phyloP scores from a whole-genome alignment of 2,113 vertebrate genomes.

The Condylura cristata region DNA sequence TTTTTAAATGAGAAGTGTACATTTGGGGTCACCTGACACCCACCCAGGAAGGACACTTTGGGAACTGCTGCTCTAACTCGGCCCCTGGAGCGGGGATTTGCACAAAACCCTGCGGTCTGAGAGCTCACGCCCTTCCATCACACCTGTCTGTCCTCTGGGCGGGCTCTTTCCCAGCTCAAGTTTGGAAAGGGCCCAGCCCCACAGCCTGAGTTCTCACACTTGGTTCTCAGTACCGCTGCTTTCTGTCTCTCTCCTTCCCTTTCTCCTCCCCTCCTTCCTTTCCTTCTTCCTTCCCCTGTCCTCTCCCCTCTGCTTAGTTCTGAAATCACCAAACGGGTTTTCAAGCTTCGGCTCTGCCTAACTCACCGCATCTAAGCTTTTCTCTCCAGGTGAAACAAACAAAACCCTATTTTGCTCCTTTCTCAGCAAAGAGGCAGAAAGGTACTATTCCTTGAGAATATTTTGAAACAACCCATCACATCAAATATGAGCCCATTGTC shows the following conservation, averaged over 20 bases:
- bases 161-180: background rate
- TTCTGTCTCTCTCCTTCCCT: background rate
- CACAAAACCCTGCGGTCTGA: rapidly evolving
- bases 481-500: background rate
- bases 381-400: background rate
- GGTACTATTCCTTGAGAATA: background rate
- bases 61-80: background rate
- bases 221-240: too few relatives aligned
- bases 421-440: background rate
- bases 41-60: background rate
- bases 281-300: too few relatives aligned
- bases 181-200: background rate
- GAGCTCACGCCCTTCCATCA: rapidly evolving
- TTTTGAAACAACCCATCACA: background rate
- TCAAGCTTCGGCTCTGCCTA: background rate
- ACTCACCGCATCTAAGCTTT: background rate
- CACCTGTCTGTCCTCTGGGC: background rate
- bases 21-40: background rate
- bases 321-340: background rate
- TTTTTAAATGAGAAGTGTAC: background rate
- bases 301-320: background rate
- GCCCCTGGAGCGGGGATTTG: background rate
- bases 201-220: background rate
- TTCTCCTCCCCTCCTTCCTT: too few relatives aligned
- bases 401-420: background rate